Conservation (phyloP, 1,140 invertebrate species). For the Apis florea region DNA sequence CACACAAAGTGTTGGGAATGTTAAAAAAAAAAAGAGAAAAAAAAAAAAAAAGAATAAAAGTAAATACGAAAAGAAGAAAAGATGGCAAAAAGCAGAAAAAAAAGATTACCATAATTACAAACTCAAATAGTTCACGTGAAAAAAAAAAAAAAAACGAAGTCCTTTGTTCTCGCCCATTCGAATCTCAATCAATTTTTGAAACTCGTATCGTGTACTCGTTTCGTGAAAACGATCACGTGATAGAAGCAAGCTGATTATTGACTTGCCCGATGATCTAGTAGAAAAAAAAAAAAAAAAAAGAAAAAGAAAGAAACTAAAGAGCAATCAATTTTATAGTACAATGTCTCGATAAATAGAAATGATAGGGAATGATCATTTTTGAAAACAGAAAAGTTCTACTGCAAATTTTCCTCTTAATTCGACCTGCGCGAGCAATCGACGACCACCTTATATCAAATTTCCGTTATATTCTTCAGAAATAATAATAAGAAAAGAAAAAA, state of each 20-base stretch:
- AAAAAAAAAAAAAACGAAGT: conserved; percentile 28
- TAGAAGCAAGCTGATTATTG: conserved; percentile 23
- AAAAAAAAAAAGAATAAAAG: conserved; percentile 3
- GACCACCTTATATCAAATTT: conserved; percentile 5
- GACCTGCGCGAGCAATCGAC: conserved; percentile 70
- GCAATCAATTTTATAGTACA: conserved; percentile 33
- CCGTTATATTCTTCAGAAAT: too few species aligned
- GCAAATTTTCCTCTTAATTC: conserved; percentile 79
- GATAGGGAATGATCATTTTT: conserved; percentile 64
- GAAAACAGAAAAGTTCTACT: conserved; percentile 77
- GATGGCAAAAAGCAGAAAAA: background rate
- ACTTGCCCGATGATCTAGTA: conserved; percentile 6
- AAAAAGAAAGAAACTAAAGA: background rate
- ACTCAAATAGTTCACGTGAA: conserved; percentile 26
- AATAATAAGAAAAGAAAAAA: background rate
- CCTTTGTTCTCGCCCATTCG: conserved; percentile 47
- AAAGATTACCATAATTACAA: conserved; percentile 9
- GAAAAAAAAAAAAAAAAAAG: conserved; percentile 1
- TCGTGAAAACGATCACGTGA: conserved; percentile 37
- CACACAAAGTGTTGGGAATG: conserved; percentile 55
- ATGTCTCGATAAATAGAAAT: conserved; percentile 21
- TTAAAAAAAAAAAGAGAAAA: conserved; percentile 16
- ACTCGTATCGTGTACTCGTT: conserved; percentile 15
- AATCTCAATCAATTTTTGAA: conserved; percentile 36
- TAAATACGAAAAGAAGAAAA: conserved; percentile 12